Evolutionary conservation across 35 echinoderm and acorn worm species (phyloP).

Genomic region (Hemicentrotus pulcherrimus): DNA sequence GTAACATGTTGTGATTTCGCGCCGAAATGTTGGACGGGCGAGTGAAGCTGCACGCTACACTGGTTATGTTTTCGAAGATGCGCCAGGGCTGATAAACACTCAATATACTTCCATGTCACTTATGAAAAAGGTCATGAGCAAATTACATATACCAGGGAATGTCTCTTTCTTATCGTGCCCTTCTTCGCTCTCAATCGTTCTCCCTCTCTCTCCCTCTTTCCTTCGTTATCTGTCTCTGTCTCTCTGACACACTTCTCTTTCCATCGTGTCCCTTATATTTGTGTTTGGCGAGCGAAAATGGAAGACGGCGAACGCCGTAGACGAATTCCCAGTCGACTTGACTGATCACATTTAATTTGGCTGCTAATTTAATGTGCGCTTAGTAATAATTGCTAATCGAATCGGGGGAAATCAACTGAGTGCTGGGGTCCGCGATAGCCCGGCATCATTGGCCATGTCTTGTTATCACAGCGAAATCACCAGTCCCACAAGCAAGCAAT

Average conservation of each 20-base stretch:
- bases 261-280: background rate
- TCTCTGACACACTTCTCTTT: background rate
- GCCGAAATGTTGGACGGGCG: background rate
- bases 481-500: slow-evolving; percentile 1
- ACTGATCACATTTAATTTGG: slow-evolving; percentile 44
- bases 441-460: background rate
- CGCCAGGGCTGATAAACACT: background rate
- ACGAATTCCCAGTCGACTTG: slow-evolving; percentile 3
- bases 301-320: background rate
- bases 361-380: slow-evolving; percentile 39
- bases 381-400: slow-evolving; percentile 44
- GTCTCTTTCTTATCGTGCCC: background rate
- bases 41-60: background rate
- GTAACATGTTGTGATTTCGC: background rate
- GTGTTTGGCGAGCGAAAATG: background rate
- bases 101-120: background rate
- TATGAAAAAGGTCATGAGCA: background rate
- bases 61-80: background rate
- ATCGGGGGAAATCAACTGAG: slow-evolving; percentile 36
- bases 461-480: slow-evolving; percentile 38
- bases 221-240: background rate
- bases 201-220: background rate
- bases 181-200: background rate
- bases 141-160: background rate
- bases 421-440: background rate